Evolutionary conservation across 2,113 vertebrate genomes (phyloP).

Genomic region (Pelecanoides urinatrix): DNA sequence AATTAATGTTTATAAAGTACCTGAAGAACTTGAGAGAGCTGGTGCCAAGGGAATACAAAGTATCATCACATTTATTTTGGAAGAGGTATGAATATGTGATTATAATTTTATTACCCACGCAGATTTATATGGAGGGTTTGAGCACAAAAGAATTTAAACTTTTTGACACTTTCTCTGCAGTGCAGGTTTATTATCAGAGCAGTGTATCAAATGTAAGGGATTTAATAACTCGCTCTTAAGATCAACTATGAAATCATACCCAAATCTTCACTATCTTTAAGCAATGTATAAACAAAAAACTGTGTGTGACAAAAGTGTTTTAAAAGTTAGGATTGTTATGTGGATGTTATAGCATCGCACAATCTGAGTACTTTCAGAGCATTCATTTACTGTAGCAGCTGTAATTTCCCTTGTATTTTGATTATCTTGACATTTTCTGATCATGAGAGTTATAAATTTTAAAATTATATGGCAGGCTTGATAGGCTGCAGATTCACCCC

Average conservation of each 20-base stretch:
- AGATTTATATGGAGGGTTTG: not conserved
- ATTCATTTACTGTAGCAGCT: constrained; percentile 24
- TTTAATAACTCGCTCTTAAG: not conserved
- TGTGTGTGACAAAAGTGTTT: not conserved
- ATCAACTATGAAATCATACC: not conserved
- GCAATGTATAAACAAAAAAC: not conserved
- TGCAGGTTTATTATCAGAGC: not conserved
- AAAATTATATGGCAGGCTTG: constrained; percentile 31
- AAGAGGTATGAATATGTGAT: constrained; percentile 38
- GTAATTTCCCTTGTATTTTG: constrained; percentile 55
- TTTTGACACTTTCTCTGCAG: not conserved
- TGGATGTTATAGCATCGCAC: not conserved
- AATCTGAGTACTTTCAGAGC: not conserved
- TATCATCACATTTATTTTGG: constrained; percentile 39
- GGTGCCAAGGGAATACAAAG: not conserved
- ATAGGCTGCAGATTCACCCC: constrained; percentile 14
- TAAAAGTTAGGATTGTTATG: not conserved
- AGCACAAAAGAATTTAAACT: constrained; percentile 40
- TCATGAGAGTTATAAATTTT: constrained; percentile 55
- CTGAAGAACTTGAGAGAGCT: not conserved
- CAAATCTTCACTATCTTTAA: not conserved
- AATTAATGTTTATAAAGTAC: constrained; percentile 37
- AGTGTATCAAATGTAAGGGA: not conserved
- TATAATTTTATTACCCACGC: constrained; percentile 15
- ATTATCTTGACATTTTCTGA: constrained; percentile 60